phyloP scores from a whole-genome alignment of 30 jellyfish, hydroid and myxozoan genomes.

The Clytia hemisphaerica region DNA sequence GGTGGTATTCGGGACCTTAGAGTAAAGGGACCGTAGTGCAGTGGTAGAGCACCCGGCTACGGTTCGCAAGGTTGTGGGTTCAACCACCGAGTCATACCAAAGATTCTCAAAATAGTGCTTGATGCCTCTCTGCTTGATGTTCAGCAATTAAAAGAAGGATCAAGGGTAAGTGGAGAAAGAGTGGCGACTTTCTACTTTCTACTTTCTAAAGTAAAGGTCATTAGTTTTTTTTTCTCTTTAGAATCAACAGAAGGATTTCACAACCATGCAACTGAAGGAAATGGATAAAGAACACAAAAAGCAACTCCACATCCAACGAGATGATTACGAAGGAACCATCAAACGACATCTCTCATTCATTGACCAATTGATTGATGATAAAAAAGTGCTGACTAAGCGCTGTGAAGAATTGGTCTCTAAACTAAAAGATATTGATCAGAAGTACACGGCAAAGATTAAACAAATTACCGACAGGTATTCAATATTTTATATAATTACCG shows the following conservation, averaged over 20 bases:
- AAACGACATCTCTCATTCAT: constrained; percentile 92
- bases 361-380: constrained; percentile 91
- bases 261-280: constrained; percentile 71
- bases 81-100: no score
- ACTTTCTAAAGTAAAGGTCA: no score
- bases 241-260: constrained; percentile 85
- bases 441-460: constrained; percentile 67
- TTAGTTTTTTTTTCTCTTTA: constrained; percentile 1
- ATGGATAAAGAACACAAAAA: constrained; percentile 89
- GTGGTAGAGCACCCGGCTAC: no score
- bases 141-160: no score
- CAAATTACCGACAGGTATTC: constrained; percentile 66
- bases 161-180: no score
- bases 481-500: background rate
- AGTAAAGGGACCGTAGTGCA: no score
- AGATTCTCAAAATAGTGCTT: no score
- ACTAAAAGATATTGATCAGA: constrained; percentile 85
- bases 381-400: constrained; percentile 83
- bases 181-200: no score
- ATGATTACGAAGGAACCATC: constrained; percentile 87
- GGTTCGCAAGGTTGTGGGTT: no score
- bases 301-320: constrained; percentile 72
- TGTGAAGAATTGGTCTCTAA: constrained; percentile 84
- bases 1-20: no score
- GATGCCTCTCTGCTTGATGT: no score